Percentiles rank a stretch among this genome's conserved stretches.
These are phyloP conservation scores for Solenopsis invicta DNA, from an alignment of 1,140 invertebrate genomes.

Conservation along the genomic window DNA sequence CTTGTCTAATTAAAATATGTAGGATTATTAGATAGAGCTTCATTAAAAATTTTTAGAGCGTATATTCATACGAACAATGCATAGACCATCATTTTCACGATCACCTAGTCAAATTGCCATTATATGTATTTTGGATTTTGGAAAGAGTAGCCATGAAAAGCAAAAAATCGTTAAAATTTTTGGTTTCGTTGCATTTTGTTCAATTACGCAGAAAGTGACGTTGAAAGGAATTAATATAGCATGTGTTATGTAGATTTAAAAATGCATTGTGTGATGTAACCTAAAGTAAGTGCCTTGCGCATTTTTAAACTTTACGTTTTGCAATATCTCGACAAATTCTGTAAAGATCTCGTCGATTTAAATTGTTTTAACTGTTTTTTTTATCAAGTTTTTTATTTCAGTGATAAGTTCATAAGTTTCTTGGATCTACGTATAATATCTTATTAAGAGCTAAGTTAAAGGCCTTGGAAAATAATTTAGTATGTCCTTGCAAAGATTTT, in stretches of 20 bases:
- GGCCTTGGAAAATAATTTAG: conserved; percentile 14
- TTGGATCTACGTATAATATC: conserved; percentile 21
- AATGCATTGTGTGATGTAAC: conserved; percentile 55
- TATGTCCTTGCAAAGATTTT: neutral
- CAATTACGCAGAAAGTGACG: neutral
- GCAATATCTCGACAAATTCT: conserved; percentile 21
- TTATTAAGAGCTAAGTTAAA: neutral
- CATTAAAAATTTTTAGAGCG: conserved; percentile 28
- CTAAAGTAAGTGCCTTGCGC: conserved; percentile 55
- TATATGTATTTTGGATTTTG: conserved; percentile 20
- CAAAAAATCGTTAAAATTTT: neutral
- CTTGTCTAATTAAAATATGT: conserved; percentile 17
- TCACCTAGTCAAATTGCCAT: conserved; percentile 41
- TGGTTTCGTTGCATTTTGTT: neutral
- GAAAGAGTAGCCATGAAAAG: neutral
- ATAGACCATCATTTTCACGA: conserved; percentile 40
- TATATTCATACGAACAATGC: conserved; percentile 32
- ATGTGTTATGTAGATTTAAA: conserved; percentile 7
- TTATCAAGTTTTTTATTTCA: conserved; percentile 42
- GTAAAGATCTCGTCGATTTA: conserved; percentile 13
- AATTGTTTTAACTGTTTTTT: conserved; percentile 41
- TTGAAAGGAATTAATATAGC: conserved; percentile 10
- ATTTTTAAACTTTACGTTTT: conserved; percentile 41
- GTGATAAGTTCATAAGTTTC: conserved; percentile 24
- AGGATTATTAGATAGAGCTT: conserved; percentile 32